Percentiles rank a stretch among this genome's conserved stretches.
phyloP scores from a whole-genome alignment of 2,797 vertebrate species.

The Lates japonicus region DNA sequence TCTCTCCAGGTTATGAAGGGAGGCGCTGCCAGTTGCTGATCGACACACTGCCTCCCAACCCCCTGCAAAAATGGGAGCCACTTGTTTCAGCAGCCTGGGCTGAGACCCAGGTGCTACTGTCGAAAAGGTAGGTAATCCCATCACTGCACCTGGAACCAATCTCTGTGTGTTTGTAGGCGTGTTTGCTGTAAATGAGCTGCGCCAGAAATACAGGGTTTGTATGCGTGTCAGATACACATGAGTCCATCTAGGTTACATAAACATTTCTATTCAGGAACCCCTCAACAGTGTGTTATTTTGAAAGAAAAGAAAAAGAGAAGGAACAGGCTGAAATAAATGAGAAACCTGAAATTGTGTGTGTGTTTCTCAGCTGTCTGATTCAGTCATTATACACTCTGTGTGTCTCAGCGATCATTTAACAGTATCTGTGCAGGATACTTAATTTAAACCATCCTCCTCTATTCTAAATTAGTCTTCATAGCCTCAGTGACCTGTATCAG shows the following conservation, averaged over 20 bases:
- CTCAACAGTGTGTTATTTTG: not conserved
- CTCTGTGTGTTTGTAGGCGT: not conserved
- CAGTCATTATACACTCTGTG: conserved; percentile 23
- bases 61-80: conserved; percentile 94
- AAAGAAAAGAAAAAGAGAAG: not conserved
- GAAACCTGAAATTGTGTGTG: conserved; percentile 7
- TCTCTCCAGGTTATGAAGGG: conserved; percentile 93
- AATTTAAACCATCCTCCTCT: conserved; percentile 80
- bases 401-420: conserved; percentile 53
- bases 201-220: conserved; percentile 23
- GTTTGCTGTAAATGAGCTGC: not conserved
- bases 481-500: conserved; percentile 62
- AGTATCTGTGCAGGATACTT: conserved; percentile 82
- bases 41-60: conserved; percentile 92
- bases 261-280: not conserved
- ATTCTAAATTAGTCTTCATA: conserved; percentile 81
- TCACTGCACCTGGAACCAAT: conserved; percentile 15
- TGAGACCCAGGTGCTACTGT: conserved; percentile 93
- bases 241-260: not conserved
- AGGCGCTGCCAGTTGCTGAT: conserved; percentile 92
- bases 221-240: not conserved
- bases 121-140: conserved; percentile 88
- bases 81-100: conserved; percentile 89
- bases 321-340: not conserved
- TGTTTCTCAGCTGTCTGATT: conserved; percentile 32